Base-by-base conservation (phyloP, 1,140 invertebrate species). In the Zaprionus camerounensis region DNA sequence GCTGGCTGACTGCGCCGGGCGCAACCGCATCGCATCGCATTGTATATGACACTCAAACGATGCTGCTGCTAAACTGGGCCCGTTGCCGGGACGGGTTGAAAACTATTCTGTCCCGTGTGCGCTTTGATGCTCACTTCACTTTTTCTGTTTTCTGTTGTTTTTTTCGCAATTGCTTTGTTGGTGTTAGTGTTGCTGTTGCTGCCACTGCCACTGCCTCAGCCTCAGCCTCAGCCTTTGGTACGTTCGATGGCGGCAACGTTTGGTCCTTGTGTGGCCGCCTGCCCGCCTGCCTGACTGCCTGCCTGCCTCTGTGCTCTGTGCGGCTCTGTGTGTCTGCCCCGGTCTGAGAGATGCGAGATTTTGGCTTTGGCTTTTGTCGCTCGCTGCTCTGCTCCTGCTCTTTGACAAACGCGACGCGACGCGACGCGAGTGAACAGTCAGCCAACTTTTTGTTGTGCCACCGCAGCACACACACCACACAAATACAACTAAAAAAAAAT, bases 321-420 rank as follows among this genome's bases (percentile, higher is more conserved):
- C 44, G 38, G 34, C 51, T 69, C 69, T 72, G 74, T 76, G 53
- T 71, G 38, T 71, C 53, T 26, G 71, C 55, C 69, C 71, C 64
- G 71, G 61, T 76, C 64, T 61, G 57, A 22, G 57, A 62, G 58
- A 20, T 81, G 81, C 76, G 82, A 90, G 85, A 90, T 90, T 90
- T 90, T 90, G 86, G 85, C 85, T 90, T 90, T 90, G 86, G 85
- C 85, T 90, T 90, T 90, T 90, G 85, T 90, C 86, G 86, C 85
- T 91, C 80, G 78, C 76, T 79, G 67, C 66, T 64, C 81, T 83
- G 80, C 83, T 59, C 46, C 20, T 51, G 46, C 46, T 88, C 85
- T 91, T 90, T 91, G 85, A 88, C 85, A 88, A 88, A 88, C 84
- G 84, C 85, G 85, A 78, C 84, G 84, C 85, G 78, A 78, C 84